These are phyloP conservation scores for Petaurus breviceps DNA, from an alignment of 2,113 vertebrate genomes.

Conservation along the genomic window DNA sequence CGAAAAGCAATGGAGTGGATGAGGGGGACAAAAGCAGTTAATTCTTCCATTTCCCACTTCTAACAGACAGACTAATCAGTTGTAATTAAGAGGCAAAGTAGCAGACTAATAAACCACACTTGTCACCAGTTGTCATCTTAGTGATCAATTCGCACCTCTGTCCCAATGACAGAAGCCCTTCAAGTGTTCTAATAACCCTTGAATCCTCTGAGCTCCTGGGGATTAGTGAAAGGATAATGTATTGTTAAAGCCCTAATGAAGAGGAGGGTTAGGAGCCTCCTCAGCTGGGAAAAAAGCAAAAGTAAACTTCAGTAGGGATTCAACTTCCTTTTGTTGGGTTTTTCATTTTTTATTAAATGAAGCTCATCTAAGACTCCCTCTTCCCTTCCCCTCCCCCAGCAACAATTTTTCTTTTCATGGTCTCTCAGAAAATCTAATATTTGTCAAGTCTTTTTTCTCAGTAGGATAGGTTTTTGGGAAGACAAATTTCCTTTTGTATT, in stretches of 20 bases:
- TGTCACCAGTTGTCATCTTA: constrained; percentile 91
- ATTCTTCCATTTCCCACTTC: constrained; percentile 69
- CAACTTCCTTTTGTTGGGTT: constrained; percentile 3
- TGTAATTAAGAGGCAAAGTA: constrained; percentile 93
- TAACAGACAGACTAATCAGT: constrained; percentile 78
- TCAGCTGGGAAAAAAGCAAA: constrained; percentile 52
- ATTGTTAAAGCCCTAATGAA: constrained; percentile 87
- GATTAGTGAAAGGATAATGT: constrained; percentile 82
- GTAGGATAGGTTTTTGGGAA: constrained; percentile 16
- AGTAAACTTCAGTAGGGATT: constrained; percentile 62
- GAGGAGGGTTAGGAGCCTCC: constrained; percentile 72
- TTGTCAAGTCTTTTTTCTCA: not conserved
- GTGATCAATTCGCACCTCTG: constrained; percentile 92
- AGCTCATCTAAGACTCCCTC: constrained; percentile 32
- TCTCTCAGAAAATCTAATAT: constrained; percentile 21
- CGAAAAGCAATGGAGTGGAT: constrained; percentile 80
- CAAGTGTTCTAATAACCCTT: constrained; percentile 88
- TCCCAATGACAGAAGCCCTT: constrained; percentile 88
- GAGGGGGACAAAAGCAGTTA: constrained; percentile 64
- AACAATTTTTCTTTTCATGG: not conserved
- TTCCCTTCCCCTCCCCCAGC: not conserved
- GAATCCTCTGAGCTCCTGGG: constrained; percentile 84
- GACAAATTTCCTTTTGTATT: not conserved
- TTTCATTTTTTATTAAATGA: constrained; percentile 41
- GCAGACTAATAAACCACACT: constrained; percentile 89